Conservation (phyloP, 2,888 invertebrate species). For the Drosophila anceps region DNA sequence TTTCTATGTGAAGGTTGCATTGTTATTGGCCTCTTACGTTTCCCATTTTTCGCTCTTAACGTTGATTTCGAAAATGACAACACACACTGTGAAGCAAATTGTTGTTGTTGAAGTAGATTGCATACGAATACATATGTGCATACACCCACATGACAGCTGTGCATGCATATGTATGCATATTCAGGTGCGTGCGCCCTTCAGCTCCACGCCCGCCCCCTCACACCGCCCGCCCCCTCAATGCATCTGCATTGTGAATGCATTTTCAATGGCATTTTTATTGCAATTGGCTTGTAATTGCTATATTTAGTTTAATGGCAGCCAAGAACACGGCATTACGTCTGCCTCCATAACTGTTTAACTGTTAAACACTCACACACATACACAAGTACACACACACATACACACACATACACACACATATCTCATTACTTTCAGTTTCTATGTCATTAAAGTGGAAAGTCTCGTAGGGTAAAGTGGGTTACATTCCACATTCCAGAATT, state of each 20-base stretch:
- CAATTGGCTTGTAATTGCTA: constrained; percentile 77
- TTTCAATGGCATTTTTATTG: constrained; percentile 80
- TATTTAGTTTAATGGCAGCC: constrained; percentile 75
- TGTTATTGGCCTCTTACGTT: constrained; percentile 38
- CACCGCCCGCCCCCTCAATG: not conserved
- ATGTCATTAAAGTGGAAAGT: constrained; percentile 76
- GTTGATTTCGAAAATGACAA: constrained; percentile 71
- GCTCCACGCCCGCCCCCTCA: not conserved
- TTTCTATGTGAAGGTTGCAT: constrained; percentile 85
- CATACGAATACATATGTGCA: not conserved
- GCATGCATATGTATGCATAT: constrained; percentile 28
- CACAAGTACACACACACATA: constrained; percentile 23
- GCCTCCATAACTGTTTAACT: constrained; percentile 31
- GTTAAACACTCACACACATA: constrained; percentile 20
- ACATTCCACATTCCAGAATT: constrained; percentile 36
- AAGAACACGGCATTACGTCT: constrained; percentile 65
- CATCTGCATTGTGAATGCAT: constrained; percentile 66
- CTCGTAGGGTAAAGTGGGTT: constrained; percentile 63
- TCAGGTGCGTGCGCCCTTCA: constrained; percentile 56
- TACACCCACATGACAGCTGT: constrained; percentile 17
- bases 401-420: constrained; percentile 25
- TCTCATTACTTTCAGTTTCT: constrained; percentile 80
- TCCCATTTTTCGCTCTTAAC: constrained; percentile 5
- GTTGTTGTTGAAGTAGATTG: constrained; percentile 8
- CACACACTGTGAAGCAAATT: constrained; percentile 21